Base-by-base conservation (phyloP, 2,888 invertebrate genomes). In the Melanargia galathea region DNA sequence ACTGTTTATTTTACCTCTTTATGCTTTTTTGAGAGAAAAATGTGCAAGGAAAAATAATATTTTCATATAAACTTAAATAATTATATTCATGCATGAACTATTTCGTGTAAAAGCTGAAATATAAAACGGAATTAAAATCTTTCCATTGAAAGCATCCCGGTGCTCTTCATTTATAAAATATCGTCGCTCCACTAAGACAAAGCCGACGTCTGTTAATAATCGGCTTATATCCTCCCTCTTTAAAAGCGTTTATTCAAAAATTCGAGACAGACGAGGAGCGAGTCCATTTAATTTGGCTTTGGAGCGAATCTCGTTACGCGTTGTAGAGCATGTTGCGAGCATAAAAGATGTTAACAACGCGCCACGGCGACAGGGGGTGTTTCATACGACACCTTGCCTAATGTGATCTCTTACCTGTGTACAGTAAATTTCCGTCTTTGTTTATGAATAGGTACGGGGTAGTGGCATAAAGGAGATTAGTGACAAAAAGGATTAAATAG, bases 191-290 rank as follows among this genome's bases (percentile, higher is more conserved):
- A 72, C 71, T 72, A 76, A 75, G 76, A 78, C 72, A 75, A 73
- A 73, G 73, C 75, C 73, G 70, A 73, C 76, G 77, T 78, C 79
- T 80, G 80, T 73, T 80, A 73, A 77, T 84, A 86, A 86, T 84
- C 83, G 79, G 82, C 81, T 86, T 86, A 82, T 73, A 76, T 75
- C 73, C 73, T 71, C 70, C 76, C 72, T 67, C 69, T 68, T 70
- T 72, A 67, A 69, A 74, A 71, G 73, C 70, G 73, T 75, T 75
- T 75, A 75, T 73, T 74, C 72, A 75, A 71, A 72, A 70, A 71
- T 68, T 71, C 66, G 65, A 66, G 69, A 69, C 71, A 70, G 70
- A 69, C 68, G 71, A 64, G 66, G 16, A 60, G 58, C 63, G 55
- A 66, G 70, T 75, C 66, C 69, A 70, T 77, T 79, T 73, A 73